Evolutionary conservation across 1,140 invertebrate species (phyloP).

Genomic region (Oryctes rhinoceros): DNA sequence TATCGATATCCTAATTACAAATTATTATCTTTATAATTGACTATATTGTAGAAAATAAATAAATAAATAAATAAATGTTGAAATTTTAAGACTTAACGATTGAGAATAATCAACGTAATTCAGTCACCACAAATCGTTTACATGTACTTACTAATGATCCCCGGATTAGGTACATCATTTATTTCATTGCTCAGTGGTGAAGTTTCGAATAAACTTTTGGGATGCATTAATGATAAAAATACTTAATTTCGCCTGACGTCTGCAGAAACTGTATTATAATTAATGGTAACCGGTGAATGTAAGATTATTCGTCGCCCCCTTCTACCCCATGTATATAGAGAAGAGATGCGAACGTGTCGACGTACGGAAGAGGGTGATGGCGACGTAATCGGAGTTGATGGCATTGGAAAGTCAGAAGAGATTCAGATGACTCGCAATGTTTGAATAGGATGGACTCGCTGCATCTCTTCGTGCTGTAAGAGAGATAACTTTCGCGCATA

Average conservation of each 20-base stretch:
- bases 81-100: neutral
- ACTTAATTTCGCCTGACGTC: conserved; percentile 53
- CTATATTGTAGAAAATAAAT: no score
- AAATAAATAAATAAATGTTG: no score
- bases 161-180: neutral
- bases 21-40: no score
- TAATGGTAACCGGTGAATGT: conserved; percentile 50
- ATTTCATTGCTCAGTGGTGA: conserved; percentile 29
- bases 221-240: conserved; percentile 46
- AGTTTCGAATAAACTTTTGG: conserved; percentile 20
- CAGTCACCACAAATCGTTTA: neutral
- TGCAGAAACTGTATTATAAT: conserved; percentile 53
- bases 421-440: conserved; percentile 51
- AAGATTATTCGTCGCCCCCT: conserved; percentile 46
- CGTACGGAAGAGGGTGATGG: conserved; percentile 32
- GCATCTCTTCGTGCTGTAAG: conserved; percentile 42
- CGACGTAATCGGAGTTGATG: conserved; percentile 40
- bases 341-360: conserved; percentile 3
- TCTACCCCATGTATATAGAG: neutral
- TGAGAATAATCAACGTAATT: neutral
- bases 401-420: conserved; percentile 33
- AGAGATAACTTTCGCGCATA: conserved; percentile 48
- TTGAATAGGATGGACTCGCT: conserved; percentile 50
- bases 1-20: no score
- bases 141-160: conserved; percentile 17